phyloP scores from a whole-genome alignment of 1,140 invertebrate species.

The Nasonia vitripennis region DNA sequence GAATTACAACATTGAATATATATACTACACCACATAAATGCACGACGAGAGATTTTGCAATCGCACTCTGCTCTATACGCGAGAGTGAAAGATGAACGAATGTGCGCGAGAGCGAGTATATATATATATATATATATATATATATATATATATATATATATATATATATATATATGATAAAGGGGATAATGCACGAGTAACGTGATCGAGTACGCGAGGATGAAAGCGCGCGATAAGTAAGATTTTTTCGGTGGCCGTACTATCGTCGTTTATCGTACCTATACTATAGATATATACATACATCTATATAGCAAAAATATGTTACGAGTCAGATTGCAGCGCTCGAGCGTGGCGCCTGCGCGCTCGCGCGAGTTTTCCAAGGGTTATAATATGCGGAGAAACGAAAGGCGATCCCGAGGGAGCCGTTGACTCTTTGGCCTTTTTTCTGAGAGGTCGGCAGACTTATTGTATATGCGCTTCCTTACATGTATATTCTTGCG shows the following conservation, averaged over 20 bases:
- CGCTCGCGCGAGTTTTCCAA: not conserved
- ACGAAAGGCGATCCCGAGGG: constrained; percentile 16
- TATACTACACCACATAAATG: constrained; percentile 22
- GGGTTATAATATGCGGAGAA: not conserved
- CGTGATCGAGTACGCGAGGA: not conserved
- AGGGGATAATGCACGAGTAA: not conserved
- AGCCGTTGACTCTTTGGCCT: constrained; percentile 30
- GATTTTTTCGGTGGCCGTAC: constrained; percentile 63
- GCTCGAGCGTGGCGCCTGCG: constrained; percentile 11
- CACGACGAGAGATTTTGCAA: constrained; percentile 63
- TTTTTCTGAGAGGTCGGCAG: not conserved
- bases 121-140: no score
- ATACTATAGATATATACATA: constrained; percentile 58
- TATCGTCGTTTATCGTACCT: constrained; percentile 72
- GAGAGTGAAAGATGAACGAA: not conserved
- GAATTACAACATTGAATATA: not conserved
- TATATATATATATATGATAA: no score
- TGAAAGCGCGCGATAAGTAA: constrained; percentile 9
- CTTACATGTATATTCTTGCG: not conserved
- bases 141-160: no score
- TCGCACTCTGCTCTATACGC: constrained; percentile 57
- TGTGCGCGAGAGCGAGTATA: not conserved
- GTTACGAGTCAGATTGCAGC: constrained; percentile 52
- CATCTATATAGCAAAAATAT: constrained; percentile 50
- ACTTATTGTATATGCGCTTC: not conserved